Percentiles rank a stretch among this genome's conserved stretches.
Conservation (phyloP, 2,888 invertebrate species). For the Netelia virgata region DNA sequence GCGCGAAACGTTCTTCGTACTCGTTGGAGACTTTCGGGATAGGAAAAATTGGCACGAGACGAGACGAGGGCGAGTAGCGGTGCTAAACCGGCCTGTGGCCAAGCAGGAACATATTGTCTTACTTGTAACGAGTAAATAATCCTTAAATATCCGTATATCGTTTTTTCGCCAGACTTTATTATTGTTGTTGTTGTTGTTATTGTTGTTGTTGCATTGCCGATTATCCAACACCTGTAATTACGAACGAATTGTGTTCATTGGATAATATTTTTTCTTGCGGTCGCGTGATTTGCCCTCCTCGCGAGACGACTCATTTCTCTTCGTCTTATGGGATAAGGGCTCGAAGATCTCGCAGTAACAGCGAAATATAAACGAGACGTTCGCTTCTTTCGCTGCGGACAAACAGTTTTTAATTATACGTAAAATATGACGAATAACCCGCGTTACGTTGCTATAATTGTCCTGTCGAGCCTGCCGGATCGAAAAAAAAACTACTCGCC, state of each 20-base stretch:
- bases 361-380: neutral
- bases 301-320: neutral
- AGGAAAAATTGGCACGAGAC: neutral
- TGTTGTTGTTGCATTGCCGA: slow-evolving; percentile 66
- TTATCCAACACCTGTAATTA: slow-evolving; percentile 52
- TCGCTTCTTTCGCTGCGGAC: slow-evolving; percentile 9
- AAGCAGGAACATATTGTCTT: slow-evolving; percentile 45
- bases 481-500: slow-evolving; percentile 62
- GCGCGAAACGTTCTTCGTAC: neutral
- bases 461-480: slow-evolving; percentile 62
- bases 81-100: slow-evolving; percentile 62
- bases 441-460: slow-evolving; percentile 73
- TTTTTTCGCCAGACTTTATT: slow-evolving; percentile 62
- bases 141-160: slow-evolving; percentile 60
- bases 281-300: neutral
- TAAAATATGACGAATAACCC: slow-evolving; percentile 73
- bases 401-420: slow-evolving; percentile 44
- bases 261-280: slow-evolving; percentile 20
- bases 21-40: neutral
- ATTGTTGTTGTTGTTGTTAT: slow-evolving; percentile 64
- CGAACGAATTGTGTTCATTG: slow-evolving; percentile 46
- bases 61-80: slow-evolving; percentile 60
- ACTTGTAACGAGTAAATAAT: slow-evolving; percentile 43
- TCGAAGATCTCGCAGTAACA: neutral
- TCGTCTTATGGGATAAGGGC: neutral